Evolutionary conservation across 2,797 vertebrate genomes (phyloP).

Genomic region (Dryobates pubescens): DNA sequence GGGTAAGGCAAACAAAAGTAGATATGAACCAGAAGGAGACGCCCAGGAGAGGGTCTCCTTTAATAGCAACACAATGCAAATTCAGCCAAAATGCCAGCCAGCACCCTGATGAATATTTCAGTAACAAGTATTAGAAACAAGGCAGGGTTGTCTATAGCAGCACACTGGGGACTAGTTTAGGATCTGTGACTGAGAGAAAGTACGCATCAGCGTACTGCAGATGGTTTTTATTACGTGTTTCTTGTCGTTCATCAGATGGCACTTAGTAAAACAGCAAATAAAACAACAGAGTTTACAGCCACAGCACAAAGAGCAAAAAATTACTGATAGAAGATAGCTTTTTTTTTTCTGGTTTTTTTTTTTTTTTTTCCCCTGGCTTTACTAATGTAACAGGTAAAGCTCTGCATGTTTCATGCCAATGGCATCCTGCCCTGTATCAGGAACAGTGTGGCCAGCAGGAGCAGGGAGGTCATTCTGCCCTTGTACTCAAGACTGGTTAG

Average conservation of each 20-base stretch:
- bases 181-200: neutral
- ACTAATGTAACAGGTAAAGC: neutral
- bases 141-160: neutral
- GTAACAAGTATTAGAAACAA: neutral
- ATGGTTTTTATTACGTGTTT: neutral
- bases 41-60: neutral
- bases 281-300: neutral
- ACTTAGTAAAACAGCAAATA: constrained; percentile 35
- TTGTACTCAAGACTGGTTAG: too few species aligned
- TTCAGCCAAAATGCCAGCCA: neutral
- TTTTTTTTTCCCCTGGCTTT: neutral
- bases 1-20: neutral
- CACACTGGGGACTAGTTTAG: neutral
- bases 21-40: neutral
- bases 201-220: neutral
- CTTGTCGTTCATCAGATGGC: neutral
- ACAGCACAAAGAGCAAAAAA: neutral
- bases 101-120: neutral
- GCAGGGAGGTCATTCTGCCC: too few species aligned
- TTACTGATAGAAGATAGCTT: neutral
- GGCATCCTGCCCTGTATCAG: too few species aligned
- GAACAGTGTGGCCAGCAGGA: too few species aligned
- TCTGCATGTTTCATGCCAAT: neutral
- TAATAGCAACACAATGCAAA: neutral
- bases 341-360: neutral